Evolutionary conservation across 2,888 invertebrate species (phyloP), one percentile per base, ranked within the genome.

Genomic region (Incurvaria masculella): DNA sequence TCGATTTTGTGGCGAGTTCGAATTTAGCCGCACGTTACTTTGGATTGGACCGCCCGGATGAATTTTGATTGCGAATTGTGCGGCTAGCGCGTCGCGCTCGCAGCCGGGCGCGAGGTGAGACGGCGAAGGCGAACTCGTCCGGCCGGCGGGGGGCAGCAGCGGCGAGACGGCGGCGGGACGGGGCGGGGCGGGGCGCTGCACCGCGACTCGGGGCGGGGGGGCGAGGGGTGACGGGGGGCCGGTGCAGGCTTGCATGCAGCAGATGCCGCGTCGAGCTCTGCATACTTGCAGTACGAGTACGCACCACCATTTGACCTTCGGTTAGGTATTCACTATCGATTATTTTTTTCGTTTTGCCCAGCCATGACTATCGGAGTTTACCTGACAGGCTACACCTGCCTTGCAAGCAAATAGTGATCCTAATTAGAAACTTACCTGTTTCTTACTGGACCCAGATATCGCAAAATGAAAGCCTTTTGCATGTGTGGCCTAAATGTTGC

Each of bases 91-190:
- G 78, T 76, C 75, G 75, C 76, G 75, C 74, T 75, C 73, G 75
- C 75, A 76, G 75, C 75, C 75, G 75, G 76, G 78, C 76, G 78
- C 76, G 78, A 76, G 75, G 76, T 76, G 74, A 75, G 78, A 76
- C 72, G 68, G 68, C 72, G 78, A 75, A 72, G 68, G 76, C 75
- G 75, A 74, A 74, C 68, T 69, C 71, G 72, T 67, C 6, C 10
- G 4, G 45, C 21, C 33, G 18, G 45, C 26, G 21, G 76, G 73
- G 76, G 78, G 75, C 78, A 74, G 73, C 74, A 76, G 78, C 78
- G 23, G 23, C 33, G 33, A 78, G 75, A 75, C 66, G 65, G 72
- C 76, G 73, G 72, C 75, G 78, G 74, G 33, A 14, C 33, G 33
- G 11, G 33, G 14, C 6, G n/a, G 74, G 75, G 73, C 78, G 73